Base-by-base conservation (phyloP, 2,797 vertebrate genomes). In the Echeneis naucrates region DNA sequence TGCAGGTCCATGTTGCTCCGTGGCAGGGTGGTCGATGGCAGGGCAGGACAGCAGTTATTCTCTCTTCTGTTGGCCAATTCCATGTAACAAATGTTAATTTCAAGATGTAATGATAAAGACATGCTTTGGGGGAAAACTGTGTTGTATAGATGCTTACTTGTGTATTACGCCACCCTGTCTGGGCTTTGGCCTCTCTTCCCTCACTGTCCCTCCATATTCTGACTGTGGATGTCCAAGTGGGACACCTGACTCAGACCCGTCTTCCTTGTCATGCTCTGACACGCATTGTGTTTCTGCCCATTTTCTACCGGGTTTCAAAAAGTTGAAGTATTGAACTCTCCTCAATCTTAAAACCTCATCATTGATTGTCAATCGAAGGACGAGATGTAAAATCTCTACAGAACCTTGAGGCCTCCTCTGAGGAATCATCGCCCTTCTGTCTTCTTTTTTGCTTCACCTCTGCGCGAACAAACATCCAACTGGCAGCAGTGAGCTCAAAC, bases 111-210 rank as follows among this genome's bases (percentile, higher is more conserved):
- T 45, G n/a, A 21, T 44, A n/a, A 5, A 73, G 9, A 26, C 19
- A 12, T 19, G 2, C 27, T 14, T 17, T 42, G 2, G 8, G n/a
- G 26, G 12, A 51, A 38, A 45, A 17, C 45, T 1, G 16, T 10
- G 11, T 2, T n/a, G 4, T 37, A 14, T 14, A 17, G n/a, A 10
- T 35, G 23, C 17, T 5, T 48, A 72, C 68, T 26, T 72, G 44
- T 72, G 62, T 3, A 14, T 30, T 16, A 77, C 35, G 44, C 68
- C 75, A 10, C 68, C 61, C 3, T 8, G 23, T 23, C 75, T 65
- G 13, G 11, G 21, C 40, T 65, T 65, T 13, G 26, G 8, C 40
- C 0, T 56, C 21, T 65, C 12, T 9, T 12, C 19, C 16, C 2
- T 17, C 24, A 42, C 16, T 48, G n/a, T 45, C 27, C 21, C 52